Conservation (phyloP, 2,888 invertebrate species). For the Athripsodes cinereus region DNA sequence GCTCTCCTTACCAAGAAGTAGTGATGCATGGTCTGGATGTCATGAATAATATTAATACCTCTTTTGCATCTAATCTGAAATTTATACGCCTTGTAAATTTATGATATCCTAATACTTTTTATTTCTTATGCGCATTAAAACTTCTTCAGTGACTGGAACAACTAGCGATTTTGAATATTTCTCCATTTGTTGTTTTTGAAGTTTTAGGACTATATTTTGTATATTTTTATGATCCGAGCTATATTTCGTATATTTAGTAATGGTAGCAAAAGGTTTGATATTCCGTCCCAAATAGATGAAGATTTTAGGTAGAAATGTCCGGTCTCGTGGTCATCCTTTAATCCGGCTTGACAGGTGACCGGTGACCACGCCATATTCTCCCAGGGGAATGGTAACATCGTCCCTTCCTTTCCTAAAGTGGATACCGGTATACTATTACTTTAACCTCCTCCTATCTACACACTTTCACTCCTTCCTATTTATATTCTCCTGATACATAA, state of each 20-base stretch:
- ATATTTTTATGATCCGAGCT: no score
- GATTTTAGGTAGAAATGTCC: slow-evolving; percentile 4
- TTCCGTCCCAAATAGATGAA: slow-evolving; percentile 3
- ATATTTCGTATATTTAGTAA: neutral
- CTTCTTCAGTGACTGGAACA: no score
- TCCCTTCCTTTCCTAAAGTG: slow-evolving; percentile 6
- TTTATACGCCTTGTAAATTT: neutral
- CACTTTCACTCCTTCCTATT: neutral
- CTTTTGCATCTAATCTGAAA: neutral
- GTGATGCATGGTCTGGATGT: no score
- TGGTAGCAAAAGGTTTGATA: no score
- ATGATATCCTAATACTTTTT: slow-evolving; percentile 7
- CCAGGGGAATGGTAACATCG: slow-evolving; percentile 10
- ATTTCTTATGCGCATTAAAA: neutral
- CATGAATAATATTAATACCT: no score
- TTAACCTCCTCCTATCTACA: no score
- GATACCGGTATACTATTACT: neutral
- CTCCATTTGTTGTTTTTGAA: no score
- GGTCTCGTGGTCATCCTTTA: slow-evolving; percentile 38
- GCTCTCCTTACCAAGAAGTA: neutral
- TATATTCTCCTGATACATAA: neutral
- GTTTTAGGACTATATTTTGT: no score
- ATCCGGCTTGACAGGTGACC: slow-evolving; percentile 42
- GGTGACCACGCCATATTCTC: slow-evolving; percentile 22
- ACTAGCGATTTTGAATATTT: no score